Evolutionary conservation across 2,113 vertebrate genomes (phyloP), one percentile per base, ranked within the genome.

Genomic region (Setophaga petechia): DNA sequence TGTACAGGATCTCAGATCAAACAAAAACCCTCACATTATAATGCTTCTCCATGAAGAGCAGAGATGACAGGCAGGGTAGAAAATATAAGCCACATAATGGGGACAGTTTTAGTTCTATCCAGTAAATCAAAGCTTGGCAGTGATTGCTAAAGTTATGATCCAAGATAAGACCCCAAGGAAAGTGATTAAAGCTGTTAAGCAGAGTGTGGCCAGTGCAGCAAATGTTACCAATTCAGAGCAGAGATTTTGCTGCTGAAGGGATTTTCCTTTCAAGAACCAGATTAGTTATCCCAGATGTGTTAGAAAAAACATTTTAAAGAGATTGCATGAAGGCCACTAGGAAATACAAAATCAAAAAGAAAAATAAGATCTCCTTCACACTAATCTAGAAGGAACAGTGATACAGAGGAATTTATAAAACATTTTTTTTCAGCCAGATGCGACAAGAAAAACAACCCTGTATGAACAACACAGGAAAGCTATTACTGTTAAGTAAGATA

Each of bases 81-180:
- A n/a, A 89, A 72, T 87, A 57, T 72, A 87, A 79, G 3, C 20
- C 49, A 80, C 59, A 66, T 76, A 92, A 83, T 49, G 31, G 54
- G 8, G 55, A 89, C 54, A 87, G 55, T 72, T 96, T 92, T 69
- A 85, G 25, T 87, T 94, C 58, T 51, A 46, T 54, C 49, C 54
- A 54, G 41, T 76, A 93, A 93, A 93, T 85, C 49, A 84, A 86
- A 90, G 55, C 21, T 78, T 95, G 82, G 54, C 67, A 90, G 58
- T 46, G 51, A 55, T 66, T 65, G 46, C 20, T 35, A 43, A 84
- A 85, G 43, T 93, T 92, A 90, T 68, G 82, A 83, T 76, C 85
- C 82, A 92, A 86, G 63, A 85, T 76, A 94, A 91, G 49, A 93
- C 90, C 78, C 79, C 21, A 85, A 94, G 75, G 92, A 96, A 93